These are phyloP conservation scores for Sebastes nivosus DNA, from an alignment of 2,797 vertebrate genomes.

Conservation along the genomic window DNA sequence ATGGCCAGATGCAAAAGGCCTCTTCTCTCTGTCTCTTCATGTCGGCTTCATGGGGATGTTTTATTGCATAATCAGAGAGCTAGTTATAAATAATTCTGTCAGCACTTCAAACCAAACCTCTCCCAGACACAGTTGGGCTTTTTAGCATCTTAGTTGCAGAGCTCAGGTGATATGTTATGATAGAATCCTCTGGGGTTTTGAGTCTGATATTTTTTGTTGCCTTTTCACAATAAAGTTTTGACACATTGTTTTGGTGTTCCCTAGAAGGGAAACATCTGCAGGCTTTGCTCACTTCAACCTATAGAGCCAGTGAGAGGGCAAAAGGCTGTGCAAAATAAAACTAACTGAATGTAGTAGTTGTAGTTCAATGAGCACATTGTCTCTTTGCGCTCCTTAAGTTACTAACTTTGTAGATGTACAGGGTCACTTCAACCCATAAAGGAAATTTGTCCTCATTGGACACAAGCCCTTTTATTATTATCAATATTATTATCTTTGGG, in stretches of 20 bases:
- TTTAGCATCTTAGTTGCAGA: not conserved
- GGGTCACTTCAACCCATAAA: too few relatives aligned
- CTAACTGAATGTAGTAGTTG: not conserved
- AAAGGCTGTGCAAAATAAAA: not conserved
- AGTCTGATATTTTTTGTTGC: not conserved
- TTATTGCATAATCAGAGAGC: constrained; percentile 60
- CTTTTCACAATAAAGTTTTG: not conserved
- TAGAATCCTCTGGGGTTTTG: not conserved
- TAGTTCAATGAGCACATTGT: not conserved
- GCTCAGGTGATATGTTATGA: constrained; percentile 6
- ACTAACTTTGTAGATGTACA: too few relatives aligned
- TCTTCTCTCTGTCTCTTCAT: constrained; percentile 57
- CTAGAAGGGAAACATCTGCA: not conserved
- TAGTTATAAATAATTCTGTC: constrained; percentile 61
- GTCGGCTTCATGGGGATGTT: constrained; percentile 41
- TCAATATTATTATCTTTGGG: not conserved
- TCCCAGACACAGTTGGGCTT: not conserved
- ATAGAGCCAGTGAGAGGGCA: not conserved
- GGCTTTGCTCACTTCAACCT: not conserved
- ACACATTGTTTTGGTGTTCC: not conserved
- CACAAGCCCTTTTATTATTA: not conserved
- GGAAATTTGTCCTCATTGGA: not conserved
- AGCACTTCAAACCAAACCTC: constrained; percentile 33
- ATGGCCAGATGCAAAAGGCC: constrained; percentile 45
- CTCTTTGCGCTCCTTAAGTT: not conserved